These are phyloP conservation scores for Phytoseiulus persimilis DNA, from an alignment of 2,888 invertebrate genomes.

Conservation along the genomic window DNA sequence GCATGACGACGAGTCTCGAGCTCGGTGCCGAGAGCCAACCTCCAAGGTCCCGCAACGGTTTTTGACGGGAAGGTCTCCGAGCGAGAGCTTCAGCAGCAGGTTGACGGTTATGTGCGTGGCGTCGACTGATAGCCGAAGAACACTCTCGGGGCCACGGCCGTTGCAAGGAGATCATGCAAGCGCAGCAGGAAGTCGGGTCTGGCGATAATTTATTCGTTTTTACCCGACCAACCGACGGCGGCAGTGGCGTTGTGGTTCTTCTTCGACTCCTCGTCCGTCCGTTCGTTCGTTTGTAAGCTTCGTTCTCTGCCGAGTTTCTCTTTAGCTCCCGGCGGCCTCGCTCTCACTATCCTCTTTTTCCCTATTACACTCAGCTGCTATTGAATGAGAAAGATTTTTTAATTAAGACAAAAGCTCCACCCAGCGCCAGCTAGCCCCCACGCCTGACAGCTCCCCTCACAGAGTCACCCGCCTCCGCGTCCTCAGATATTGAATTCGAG, in stretches of 20 bases:
- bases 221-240: not conserved
- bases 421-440: not conserved
- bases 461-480: not conserved
- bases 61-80: not conserved
- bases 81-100: not conserved
- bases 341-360: not conserved
- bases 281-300: not conserved
- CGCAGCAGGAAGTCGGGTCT: not conserved
- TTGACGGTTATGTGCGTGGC: not conserved
- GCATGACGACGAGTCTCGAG: too few relatives aligned
- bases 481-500: not conserved
- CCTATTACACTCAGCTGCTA: not conserved
- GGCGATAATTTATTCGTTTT: constrained; percentile 38
- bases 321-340: not conserved
- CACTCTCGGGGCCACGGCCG: not conserved
- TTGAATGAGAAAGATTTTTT: constrained; percentile 5
- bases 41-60: too few relatives aligned
- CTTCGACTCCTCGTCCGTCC: not conserved
- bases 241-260: not conserved
- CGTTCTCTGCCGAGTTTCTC: not conserved
- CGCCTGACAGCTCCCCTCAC: not conserved
- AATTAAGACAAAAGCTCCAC: not conserved
- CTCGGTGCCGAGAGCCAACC: too few relatives aligned
- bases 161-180: not conserved
- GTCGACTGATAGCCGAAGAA: not conserved